Evolutionary conservation across 2,888 invertebrate genomes (phyloP).

Genomic region (Agrochola macilenta): DNA sequence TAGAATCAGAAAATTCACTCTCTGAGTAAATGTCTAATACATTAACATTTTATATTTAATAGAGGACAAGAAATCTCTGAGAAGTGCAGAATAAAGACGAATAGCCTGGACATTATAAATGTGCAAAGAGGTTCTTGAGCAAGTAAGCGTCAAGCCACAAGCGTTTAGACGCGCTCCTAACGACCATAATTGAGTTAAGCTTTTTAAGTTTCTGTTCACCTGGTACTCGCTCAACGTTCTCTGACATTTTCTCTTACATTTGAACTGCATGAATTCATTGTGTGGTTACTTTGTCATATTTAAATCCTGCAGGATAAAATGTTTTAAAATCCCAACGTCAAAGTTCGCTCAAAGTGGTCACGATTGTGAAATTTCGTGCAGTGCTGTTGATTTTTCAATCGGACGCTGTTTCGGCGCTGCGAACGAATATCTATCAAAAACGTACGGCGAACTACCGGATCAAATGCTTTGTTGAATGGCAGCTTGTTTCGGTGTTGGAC

Average conservation of each 20-base stretch:
- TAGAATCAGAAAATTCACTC: slow-evolving; percentile 9
- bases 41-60: slow-evolving; percentile 64
- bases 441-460: slow-evolving; percentile 56
- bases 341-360: slow-evolving; percentile 36
- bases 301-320: slow-evolving; percentile 7
- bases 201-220: slow-evolving; percentile 75
- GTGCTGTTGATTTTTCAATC: slow-evolving; percentile 42
- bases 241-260: slow-evolving; percentile 38
- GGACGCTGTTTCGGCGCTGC: slow-evolving; percentile 23
- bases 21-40: slow-evolving; percentile 26
- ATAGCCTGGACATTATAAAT: slow-evolving; percentile 69
- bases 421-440: slow-evolving; percentile 58
- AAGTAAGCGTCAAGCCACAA: slow-evolving; percentile 74
- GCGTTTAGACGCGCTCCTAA: slow-evolving; percentile 68
- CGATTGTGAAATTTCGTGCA: slow-evolving; percentile 28
- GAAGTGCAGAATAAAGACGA: slow-evolving; percentile 61
- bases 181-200: slow-evolving; percentile 80
- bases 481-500: slow-evolving; percentile 44
- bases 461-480: slow-evolving; percentile 68
- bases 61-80: slow-evolving; percentile 60
- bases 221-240: slow-evolving; percentile 55
- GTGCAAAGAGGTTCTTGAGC: slow-evolving; percentile 72
- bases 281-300: slow-evolving; percentile 11
- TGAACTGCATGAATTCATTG: slow-evolving; percentile 25
- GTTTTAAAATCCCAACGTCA: slow-evolving; percentile 29